Evolutionary conservation across 2,797 vertebrate species (phyloP), one percentile per base, ranked within the genome.

Genomic region (Saxicola maurus): DNA sequence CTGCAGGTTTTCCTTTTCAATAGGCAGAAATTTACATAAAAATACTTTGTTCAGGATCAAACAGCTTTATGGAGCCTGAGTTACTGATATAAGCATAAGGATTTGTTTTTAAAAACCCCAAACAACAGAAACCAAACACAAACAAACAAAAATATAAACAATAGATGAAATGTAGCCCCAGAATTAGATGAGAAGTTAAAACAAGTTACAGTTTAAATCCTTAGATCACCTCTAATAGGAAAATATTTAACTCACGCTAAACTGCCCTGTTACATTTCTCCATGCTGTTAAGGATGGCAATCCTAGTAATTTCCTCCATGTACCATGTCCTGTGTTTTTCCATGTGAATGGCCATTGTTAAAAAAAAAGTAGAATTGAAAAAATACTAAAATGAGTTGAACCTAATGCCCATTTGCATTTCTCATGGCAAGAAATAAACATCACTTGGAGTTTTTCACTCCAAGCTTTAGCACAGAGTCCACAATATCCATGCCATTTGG

Each of bases 181-280:
- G 45, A 71, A 52, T 27, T 30, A 14, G 24, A 28, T 6, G 5
- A 4, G 9, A 68, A 13, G 55, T 71, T 90, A 65, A 86, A 87
- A 52, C 13, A 81, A 82, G 81, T 80, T 87, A 86, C 14, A 87
- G 30, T 76, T 94, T 88, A 91, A 82, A 79, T 67, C 23, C 33
- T 4, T 18, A 65, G 40, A 74, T 17, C 6, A 1, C 4, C 46
- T 46, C 10, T 7, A 21, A 66, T 1, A 61, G n/a, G n/a, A 87
- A 76, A 91, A 75, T 37, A 67, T 55, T 76, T 80, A 82, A 77
- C 86, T 66, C 43, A 18, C 40, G 82, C 42, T 57, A 27, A 92
- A 67, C 28, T 31, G 8, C 16, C 23, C 24, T 14, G 14, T n/a
- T 67, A 23, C 0, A 1, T 64, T 71, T 74, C 68, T 74, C 43